phyloP scores from a whole-genome alignment of 2,797 vertebrate species.

The Psittacula echo region DNA sequence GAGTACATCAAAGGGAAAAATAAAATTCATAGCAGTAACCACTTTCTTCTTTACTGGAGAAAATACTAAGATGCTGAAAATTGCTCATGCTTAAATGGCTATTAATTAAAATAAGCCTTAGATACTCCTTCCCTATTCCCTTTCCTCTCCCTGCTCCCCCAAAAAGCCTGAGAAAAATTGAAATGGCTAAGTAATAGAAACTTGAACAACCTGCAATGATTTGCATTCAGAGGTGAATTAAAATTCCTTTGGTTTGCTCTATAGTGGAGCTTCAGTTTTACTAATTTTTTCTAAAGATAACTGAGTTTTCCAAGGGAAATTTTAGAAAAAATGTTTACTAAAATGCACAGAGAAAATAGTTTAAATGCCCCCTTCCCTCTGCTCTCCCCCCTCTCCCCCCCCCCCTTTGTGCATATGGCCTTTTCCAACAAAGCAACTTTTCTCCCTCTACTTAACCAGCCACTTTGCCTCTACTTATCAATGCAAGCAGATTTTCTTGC shows the following conservation, averaged over 20 bases:
- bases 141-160: background rate
- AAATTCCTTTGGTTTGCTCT: background rate
- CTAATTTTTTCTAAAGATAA: background rate
- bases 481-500: background rate
- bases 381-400: too few relatives aligned
- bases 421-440: background rate
- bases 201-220: background rate
- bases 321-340: background rate
- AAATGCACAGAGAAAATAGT: background rate
- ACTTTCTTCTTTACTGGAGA: background rate
- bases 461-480: background rate
- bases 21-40: conserved; percentile 3
- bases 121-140: background rate
- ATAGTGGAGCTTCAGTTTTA: background rate
- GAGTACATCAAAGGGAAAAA: conserved; percentile 41
- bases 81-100: background rate
- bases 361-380: background rate
- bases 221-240: background rate
- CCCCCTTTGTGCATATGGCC: too few relatives aligned
- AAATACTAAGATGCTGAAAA: background rate
- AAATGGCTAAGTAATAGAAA: background rate
- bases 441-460: background rate
- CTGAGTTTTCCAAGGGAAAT: background rate
- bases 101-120: conserved; percentile 33
- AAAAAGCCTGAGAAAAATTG: background rate